Evolutionary conservation across 2,797 vertebrate species (phyloP).

Genomic region (Varecia variegata): DNA sequence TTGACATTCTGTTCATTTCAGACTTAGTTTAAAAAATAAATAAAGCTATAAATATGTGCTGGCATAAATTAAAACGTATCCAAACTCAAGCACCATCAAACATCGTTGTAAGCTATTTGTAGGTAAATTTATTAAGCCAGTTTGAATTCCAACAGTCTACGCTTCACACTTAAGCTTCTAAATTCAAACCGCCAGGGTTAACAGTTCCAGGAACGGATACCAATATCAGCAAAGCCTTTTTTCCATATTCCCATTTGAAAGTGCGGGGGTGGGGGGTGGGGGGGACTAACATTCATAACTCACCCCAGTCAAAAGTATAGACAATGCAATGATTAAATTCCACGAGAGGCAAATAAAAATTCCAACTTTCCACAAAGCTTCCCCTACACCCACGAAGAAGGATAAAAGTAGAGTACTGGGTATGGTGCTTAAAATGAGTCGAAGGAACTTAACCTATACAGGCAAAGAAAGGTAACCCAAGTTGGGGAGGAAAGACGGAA

Average conservation of each 20-base stretch:
- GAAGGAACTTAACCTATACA: neutral
- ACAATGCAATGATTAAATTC: neutral
- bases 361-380: slow-evolving; percentile 4
- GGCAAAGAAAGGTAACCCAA: neutral
- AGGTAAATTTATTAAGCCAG: neutral
- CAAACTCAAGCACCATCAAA: slow-evolving; percentile 9
- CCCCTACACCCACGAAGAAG: slow-evolving; percentile 10
- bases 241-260: neutral
- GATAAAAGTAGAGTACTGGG: neutral
- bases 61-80: neutral
- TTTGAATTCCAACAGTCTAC: slow-evolving; percentile 29
- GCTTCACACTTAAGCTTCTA: slow-evolving; percentile 23
- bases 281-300: slow-evolving; percentile 4
- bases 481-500: neutral
- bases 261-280: no score
- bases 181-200: slow-evolving; percentile 25
- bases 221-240: slow-evolving; percentile 3
- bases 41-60: neutral
- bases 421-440: neutral
- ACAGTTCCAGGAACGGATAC: slow-evolving; percentile 35
- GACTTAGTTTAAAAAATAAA: neutral
- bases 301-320: neutral
- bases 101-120: neutral
- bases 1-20: neutral
- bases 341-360: slow-evolving; percentile 20